Conservation (phyloP, 2,888 invertebrate species). For the Rugalucina vietnamica region DNA sequence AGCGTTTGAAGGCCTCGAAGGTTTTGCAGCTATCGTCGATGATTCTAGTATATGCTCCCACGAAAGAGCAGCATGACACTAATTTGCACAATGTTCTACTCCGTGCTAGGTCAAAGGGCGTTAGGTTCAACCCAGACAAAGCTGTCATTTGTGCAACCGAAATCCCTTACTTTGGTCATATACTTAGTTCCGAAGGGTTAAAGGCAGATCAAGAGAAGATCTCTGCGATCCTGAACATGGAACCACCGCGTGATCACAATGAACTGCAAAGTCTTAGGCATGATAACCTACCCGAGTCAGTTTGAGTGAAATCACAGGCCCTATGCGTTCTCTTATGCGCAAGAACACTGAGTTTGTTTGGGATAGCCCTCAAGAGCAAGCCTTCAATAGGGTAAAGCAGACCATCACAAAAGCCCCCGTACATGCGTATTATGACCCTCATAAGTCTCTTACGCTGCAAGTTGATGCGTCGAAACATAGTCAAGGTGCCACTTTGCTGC, state of each 20-base stretch:
- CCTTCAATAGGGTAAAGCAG: constrained; percentile 19
- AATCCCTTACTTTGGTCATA: constrained; percentile 49
- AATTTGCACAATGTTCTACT: constrained; percentile 28
- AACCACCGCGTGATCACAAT: constrained; percentile 11
- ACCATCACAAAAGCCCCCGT: constrained; percentile 16
- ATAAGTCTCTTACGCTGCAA: constrained; percentile 13
- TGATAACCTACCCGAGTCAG: constrained; percentile 37
- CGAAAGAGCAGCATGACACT: constrained; percentile 37
- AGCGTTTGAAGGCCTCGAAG: constrained; percentile 38
- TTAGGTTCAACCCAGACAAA: constrained; percentile 50
- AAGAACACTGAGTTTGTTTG: constrained; percentile 25
- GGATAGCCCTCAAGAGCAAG: constrained; percentile 14
- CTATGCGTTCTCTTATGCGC: constrained; percentile 8
- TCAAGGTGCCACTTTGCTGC: constrained; percentile 41
- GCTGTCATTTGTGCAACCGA: constrained; percentile 23
- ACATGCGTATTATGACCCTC: not conserved
- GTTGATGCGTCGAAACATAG: constrained; percentile 32
- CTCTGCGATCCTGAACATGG: constrained; percentile 30
- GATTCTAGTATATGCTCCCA: constrained; percentile 40
- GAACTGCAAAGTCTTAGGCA: constrained; percentile 53
- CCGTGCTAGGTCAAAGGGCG: constrained; percentile 11
- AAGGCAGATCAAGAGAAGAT: constrained; percentile 49
- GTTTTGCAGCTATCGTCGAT: constrained; percentile 40
- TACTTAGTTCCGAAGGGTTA: constrained; percentile 31
- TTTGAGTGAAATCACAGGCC: constrained; percentile 42